Evolutionary conservation across 2,113 vertebrate genomes (phyloP).

Genomic region (Tretioscincus oriximinensis): DNA sequence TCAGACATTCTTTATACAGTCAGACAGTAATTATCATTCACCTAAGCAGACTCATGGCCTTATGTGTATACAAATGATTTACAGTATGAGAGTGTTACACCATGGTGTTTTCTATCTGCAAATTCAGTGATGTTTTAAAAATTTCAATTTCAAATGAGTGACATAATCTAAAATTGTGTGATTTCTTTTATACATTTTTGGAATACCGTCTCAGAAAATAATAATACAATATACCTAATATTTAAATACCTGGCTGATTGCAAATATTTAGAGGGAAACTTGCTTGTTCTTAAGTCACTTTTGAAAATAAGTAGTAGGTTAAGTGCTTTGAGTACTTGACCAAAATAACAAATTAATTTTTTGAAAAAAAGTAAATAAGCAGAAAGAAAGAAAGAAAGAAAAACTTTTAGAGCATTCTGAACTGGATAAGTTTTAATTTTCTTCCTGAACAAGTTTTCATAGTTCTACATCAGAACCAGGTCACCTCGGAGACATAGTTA

Average conservation of each 20-base stretch:
- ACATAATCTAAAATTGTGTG: background rate
- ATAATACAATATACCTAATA: no score
- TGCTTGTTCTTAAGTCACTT: background rate
- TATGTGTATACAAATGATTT: background rate
- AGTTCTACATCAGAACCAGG: constrained; percentile 4
- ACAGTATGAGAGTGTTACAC: no score
- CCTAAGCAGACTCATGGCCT: background rate
- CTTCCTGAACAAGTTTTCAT: constrained; percentile 4
- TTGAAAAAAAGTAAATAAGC: background rate
- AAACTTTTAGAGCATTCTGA: background rate
- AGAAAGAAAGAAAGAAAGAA: background rate
- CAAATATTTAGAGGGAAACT: background rate
- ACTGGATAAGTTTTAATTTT: background rate
- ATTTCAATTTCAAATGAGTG: background rate
- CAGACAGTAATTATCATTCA: background rate
- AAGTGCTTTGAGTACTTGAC: background rate
- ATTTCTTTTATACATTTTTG: background rate
- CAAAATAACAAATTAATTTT: no score
- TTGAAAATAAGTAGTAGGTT: background rate
- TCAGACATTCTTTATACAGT: background rate
- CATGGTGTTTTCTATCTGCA: background rate
- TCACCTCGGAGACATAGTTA: constrained; percentile 3
- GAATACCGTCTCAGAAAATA: background rate
- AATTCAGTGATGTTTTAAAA: background rate
- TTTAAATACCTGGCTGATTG: background rate